Conservation (phyloP, 2,888 invertebrate species). For the Cheilosia variabilis region DNA sequence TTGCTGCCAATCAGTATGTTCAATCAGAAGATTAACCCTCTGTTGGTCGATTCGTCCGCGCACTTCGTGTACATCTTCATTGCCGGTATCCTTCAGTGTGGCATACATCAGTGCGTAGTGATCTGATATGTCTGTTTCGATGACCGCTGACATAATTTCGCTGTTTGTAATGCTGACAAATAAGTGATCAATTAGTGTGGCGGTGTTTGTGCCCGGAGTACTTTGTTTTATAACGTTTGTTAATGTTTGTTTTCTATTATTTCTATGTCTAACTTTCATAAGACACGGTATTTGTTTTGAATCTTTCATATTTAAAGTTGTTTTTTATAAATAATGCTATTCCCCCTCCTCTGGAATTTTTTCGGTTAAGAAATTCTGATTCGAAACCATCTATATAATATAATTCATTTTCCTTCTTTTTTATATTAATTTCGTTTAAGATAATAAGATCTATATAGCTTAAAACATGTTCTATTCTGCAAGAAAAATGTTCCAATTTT, state of each 20-base stretch:
- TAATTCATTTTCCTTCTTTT: background rate
- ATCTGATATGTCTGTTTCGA: constrained; percentile 30
- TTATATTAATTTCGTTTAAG: background rate
- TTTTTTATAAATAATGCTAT: constrained; percentile 36
- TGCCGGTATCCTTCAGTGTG: constrained; percentile 3
- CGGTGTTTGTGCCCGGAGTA: constrained; percentile 4
- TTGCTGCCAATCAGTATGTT: constrained; percentile 19
- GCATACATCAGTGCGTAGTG: constrained; percentile 31
- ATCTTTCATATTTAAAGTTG: constrained; percentile 16
- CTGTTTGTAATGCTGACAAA: constrained; percentile 4
- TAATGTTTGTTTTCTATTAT: background rate
- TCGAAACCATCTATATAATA: constrained; percentile 10
- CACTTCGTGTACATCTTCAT: background rate
- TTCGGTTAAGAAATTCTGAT: constrained; percentile 3
- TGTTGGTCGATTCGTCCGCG: constrained; percentile 16
- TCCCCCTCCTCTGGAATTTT: constrained; percentile 20
- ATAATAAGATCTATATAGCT: background rate
- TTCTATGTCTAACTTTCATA: constrained; percentile 43
- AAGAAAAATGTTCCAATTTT: constrained; percentile 11
- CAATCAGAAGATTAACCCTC: constrained; percentile 23
- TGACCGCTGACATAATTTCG: constrained; percentile 3
- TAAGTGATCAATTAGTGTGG: background rate
- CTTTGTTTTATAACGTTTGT: background rate
- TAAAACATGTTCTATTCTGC: constrained; percentile 20
- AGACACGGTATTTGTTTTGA: constrained; percentile 14